Evolutionary conservation across 2,888 invertebrate species (phyloP).

Genomic region (Seira ritae): DNA sequence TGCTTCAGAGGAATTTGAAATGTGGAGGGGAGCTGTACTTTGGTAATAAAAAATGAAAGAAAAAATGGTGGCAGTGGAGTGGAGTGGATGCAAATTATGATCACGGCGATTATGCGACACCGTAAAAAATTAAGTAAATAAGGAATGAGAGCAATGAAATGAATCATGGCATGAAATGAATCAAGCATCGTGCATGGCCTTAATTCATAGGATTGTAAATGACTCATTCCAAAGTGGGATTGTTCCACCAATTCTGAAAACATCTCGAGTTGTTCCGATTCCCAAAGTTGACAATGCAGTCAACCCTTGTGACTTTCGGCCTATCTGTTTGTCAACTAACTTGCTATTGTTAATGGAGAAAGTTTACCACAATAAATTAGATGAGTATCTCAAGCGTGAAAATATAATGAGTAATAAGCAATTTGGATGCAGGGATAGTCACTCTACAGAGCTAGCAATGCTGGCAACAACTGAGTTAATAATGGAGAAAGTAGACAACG

Average conservation of each 20-base stretch:
- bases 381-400: not conserved
- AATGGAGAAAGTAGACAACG: constrained; percentile 34
- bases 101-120: not conserved
- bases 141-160: not conserved
- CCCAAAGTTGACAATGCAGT: constrained; percentile 5
- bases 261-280: constrained; percentile 28
- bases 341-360: constrained; percentile 35
- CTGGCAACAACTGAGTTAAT: constrained; percentile 23
- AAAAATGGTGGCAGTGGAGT: not conserved
- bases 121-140: not conserved
- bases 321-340: constrained; percentile 32
- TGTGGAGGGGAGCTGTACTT: no score
- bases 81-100: not conserved
- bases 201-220: not conserved
- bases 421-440: constrained; percentile 37
- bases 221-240: constrained; percentile 1
- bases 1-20: no score
- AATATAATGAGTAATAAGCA: constrained; percentile 17
- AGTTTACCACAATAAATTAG: constrained; percentile 24
- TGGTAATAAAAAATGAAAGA: not conserved
- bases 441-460: constrained; percentile 43
- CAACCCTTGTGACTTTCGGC: constrained; percentile 18
- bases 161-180: not conserved
- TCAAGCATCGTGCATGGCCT: no score
- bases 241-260: constrained; percentile 23